Evolutionary conservation across 2,113 vertebrate genomes (phyloP).

Genomic region (Dermatemys mawii): DNA sequence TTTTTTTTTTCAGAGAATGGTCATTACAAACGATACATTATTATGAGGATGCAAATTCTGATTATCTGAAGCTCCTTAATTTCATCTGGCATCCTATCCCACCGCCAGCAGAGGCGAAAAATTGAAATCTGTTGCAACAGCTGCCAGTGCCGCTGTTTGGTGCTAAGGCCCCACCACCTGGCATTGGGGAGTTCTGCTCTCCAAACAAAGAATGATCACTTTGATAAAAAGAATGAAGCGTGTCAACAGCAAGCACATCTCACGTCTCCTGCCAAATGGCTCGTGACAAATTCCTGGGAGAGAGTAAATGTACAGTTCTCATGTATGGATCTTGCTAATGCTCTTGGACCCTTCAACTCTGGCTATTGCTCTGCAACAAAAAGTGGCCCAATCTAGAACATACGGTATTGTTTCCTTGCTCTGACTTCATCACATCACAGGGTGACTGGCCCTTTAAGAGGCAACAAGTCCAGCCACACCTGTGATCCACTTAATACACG

Average conservation of each 20-base stretch:
- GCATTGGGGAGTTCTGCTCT: constrained; percentile 52
- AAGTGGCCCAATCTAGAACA: neutral
- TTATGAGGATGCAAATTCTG: constrained; percentile 60
- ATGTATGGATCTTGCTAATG: neutral
- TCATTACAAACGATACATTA: constrained; percentile 46
- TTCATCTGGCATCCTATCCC: constrained; percentile 74
- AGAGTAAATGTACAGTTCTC: neutral
- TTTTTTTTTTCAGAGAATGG: constrained; percentile 12
- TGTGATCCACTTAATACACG: too few relatives aligned
- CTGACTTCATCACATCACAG: neutral
- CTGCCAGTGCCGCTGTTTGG: constrained; percentile 72
- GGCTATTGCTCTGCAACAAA: neutral
- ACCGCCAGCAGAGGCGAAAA: constrained; percentile 75
- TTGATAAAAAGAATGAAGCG: constrained; percentile 47
- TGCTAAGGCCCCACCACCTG: constrained; percentile 80
- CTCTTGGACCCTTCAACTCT: neutral
- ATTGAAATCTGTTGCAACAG: constrained; percentile 75
- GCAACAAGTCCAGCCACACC: neutral
- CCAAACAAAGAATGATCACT: constrained; percentile 43
- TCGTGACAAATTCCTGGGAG: constrained; percentile 31
- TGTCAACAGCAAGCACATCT: neutral
- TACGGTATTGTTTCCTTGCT: neutral
- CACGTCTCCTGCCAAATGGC: constrained; percentile 53
- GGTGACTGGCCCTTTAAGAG: neutral
- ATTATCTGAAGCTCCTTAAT: constrained; percentile 69